Percentiles rank a stretch among this genome's conserved stretches.
Conservation (phyloP, 2,888 invertebrate species). For the Lycocerus yunnanus region DNA sequence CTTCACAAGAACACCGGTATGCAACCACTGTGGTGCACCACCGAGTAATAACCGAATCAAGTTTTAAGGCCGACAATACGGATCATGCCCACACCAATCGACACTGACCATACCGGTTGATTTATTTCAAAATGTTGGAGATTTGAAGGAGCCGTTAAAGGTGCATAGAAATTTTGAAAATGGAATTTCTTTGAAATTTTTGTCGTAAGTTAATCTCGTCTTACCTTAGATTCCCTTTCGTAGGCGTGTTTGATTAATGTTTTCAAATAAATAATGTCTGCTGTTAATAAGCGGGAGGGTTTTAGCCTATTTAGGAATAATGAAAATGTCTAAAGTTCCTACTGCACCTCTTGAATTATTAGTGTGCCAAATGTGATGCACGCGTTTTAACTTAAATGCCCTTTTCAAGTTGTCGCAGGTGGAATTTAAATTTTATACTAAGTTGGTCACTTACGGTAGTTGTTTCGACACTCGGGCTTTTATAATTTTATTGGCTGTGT, state of each 20-base stretch:
- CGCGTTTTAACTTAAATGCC: not conserved
- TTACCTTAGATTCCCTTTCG: not conserved
- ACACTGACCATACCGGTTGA: too few species aligned
- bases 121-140: not conserved
- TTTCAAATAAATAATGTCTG: not conserved
- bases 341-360: not conserved
- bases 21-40: too few species aligned
- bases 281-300: not conserved
- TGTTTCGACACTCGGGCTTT: not conserved
- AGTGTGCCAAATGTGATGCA: not conserved
- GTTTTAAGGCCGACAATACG: too few species aligned
- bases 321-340: not conserved
- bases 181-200: not conserved
- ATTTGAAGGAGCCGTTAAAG: not conserved
- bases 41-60: too few species aligned
- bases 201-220: not conserved
- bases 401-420: not conserved
- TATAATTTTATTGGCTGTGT: not conserved
- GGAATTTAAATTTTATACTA: not conserved
- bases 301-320: not conserved
- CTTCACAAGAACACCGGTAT: not conserved
- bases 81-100: too few species aligned
- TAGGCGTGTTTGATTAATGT: not conserved
- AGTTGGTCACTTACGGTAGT: not conserved
- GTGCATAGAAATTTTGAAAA: not conserved